Percentiles rank a stretch among this genome's conserved stretches.
These are phyloP conservation scores for Cyprinodon tularosa DNA, from an alignment of 2,113 vertebrate species.

Conservation along the genomic window DNA sequence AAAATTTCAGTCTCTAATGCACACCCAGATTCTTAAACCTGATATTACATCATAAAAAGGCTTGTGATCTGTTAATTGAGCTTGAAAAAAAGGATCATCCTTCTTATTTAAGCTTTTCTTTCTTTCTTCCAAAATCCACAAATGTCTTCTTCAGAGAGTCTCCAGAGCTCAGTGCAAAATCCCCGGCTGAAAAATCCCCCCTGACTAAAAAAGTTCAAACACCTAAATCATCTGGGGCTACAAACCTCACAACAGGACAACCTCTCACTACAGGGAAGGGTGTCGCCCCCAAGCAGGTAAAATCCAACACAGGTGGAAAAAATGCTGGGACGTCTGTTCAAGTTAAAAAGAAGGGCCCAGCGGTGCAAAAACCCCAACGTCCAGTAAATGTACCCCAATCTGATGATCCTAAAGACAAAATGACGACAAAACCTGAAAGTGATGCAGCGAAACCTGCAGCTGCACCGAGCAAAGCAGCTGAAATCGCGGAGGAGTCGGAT, in stretches of 20 bases:
- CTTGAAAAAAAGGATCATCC: neutral
- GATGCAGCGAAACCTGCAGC: neutral
- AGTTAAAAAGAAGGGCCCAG: neutral
- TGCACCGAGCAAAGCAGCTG: neutral
- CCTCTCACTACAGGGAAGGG: slow-evolving; percentile 9
- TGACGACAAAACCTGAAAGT: neutral
- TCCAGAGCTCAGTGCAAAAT: neutral
- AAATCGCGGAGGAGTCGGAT: neutral
- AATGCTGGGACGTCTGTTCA: neutral
- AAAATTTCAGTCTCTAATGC: too few species aligned
- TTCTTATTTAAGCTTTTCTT: too few species aligned
- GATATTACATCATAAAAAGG: neutral
- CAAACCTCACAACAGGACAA: slow-evolving; percentile 2
- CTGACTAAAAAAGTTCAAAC: slow-evolving; percentile 1
- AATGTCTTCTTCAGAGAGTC: slow-evolving; percentile 6
- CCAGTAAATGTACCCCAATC: neutral
- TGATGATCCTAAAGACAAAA: neutral
- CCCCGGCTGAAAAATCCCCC: neutral
- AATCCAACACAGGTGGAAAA: neutral
- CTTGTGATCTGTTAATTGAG: neutral
- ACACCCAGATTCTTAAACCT: neutral
- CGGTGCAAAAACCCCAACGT: neutral
- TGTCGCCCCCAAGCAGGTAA: slow-evolving; percentile 5
- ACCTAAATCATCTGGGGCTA: neutral
- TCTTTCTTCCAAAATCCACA: too few species aligned